Base-by-base conservation (phyloP, 2,888 invertebrate genomes). In the Troides oblongomaculatus region DNA sequence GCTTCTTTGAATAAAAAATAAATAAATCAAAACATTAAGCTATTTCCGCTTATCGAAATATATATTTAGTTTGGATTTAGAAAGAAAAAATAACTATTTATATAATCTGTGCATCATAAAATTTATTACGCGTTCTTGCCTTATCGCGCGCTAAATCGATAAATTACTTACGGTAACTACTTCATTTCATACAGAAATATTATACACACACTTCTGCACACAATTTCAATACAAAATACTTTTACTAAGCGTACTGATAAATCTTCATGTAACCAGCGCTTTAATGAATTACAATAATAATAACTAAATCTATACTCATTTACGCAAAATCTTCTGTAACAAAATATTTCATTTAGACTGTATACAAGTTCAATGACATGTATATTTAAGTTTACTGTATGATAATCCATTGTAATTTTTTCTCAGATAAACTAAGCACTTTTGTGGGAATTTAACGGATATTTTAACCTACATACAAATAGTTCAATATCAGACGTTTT, bases 361-460 rank as follows among this genome's bases (percentile, higher is more conserved):
- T 57, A 57, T 12, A 8, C n/a, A 57, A 57, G 57, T n/a, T 57
- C 57, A 57, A 21, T 57, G 57, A 21, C 57, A 21, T 18, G 57
- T 21, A 18, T 57, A 57, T 57, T 6, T 57, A 57, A 57, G 7
- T 57, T 57, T 57, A 57, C 18, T 23, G 57, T 21, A 57, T 57
- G 21, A 21, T n/a, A 57, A 57, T 6, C 21, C 10, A 57, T 57
- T 57, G 21, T 57, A 10, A 18, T 57, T 23, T 57, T 57, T 57
- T 56, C 3, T 57, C n/a, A 57, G 21, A 21, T 57, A 21, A 14
- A 21, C 5, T 50, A 10, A 39, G 10, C 50, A 50, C 4, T n/a
- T 2, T 57, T 57, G 57, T 21, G 57, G n/a, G 57, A 57, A 57
- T 57, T 21, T 57, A 57, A 57, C 57, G 21, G 57, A 21, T 57